Evolutionary conservation across 1,140 invertebrate genomes (phyloP).

Genomic region (Drosophila santomea): DNA sequence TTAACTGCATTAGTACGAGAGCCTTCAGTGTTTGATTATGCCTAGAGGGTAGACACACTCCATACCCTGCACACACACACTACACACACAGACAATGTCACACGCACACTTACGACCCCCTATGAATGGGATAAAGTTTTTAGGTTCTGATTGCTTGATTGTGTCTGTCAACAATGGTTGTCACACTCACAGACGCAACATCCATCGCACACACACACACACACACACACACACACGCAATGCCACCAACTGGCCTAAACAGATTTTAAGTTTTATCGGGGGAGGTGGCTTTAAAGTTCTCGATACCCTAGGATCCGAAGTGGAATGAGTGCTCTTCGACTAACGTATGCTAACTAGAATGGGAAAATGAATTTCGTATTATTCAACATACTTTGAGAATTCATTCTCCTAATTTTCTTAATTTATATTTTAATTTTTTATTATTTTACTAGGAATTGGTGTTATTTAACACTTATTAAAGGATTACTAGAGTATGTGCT

Average conservation of each 20-base stretch:
- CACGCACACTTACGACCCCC: constrained; percentile 5
- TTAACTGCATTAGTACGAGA: constrained; percentile 81
- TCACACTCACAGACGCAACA: constrained; percentile 22
- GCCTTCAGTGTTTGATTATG: constrained; percentile 80
- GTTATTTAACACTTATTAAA: too few species aligned
- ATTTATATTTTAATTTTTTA: too few species aligned
- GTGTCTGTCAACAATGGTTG: constrained; percentile 75
- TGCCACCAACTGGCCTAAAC: constrained; percentile 28
- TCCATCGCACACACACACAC: constrained; percentile 3
- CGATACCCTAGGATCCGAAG: constrained; percentile 11
- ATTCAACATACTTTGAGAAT: too few species aligned
- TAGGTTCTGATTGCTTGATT: constrained; percentile 82
- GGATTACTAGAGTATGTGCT: background rate
- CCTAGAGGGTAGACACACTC: constrained; percentile 55
- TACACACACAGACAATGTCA: background rate
- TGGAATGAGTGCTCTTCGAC: background rate
- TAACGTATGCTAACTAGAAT: background rate
- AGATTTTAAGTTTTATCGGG: constrained; percentile 29
- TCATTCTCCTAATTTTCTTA: too few species aligned
- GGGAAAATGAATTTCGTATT: too few species aligned
- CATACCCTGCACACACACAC: constrained; percentile 35
- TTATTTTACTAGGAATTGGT: too few species aligned
- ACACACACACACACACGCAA: too few species aligned
- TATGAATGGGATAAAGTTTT: constrained; percentile 71
- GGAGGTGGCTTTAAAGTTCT: constrained; percentile 23